Evolutionary conservation across 2,113 vertebrate species (phyloP).

Genomic region (Todiramphus chloris): DNA sequence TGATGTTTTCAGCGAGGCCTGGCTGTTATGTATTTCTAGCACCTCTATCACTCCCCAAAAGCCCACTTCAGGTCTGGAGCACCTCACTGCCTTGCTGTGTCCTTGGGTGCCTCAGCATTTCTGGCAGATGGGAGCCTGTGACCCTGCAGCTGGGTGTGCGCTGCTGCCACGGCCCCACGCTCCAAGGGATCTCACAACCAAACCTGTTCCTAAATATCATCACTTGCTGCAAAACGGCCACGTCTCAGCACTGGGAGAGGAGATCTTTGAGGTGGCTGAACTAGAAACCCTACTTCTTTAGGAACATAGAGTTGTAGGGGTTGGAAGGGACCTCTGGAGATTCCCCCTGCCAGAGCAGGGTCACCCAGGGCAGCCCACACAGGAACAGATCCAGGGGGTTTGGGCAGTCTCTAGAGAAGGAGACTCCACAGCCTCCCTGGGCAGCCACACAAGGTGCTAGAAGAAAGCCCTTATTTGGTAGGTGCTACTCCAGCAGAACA

Average conservation of each 20-base stretch:
- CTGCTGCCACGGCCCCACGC: neutral
- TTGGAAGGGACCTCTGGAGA: too few relatives aligned
- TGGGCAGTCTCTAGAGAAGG: too few relatives aligned
- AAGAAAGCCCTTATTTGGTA: neutral
- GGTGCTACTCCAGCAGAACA: neutral
- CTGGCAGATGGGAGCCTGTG: neutral
- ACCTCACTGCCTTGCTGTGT: neutral
- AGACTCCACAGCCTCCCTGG: too few relatives aligned
- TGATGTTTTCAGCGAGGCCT: neutral
- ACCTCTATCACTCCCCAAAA: neutral
- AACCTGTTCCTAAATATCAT: neutral
- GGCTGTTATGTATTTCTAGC: neutral
- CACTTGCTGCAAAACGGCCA: accelerated
- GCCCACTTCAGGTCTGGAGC: neutral
- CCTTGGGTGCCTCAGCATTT: neutral
- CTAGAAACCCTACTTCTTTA: neutral
- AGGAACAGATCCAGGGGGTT: too few relatives aligned
- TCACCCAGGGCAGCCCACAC: too few relatives aligned
- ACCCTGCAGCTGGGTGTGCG: accelerated
- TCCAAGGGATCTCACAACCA: neutral
- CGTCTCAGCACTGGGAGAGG: neutral
- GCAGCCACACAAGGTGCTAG: neutral
- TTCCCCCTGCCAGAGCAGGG: too few relatives aligned
- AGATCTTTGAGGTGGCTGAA: neutral
- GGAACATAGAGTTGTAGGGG: neutral